A percentile compares a stretch with the other conserved stretches of the same genome.
Conservation (phyloP, 2,888 invertebrate species). For the Conchocele bisecta region DNA sequence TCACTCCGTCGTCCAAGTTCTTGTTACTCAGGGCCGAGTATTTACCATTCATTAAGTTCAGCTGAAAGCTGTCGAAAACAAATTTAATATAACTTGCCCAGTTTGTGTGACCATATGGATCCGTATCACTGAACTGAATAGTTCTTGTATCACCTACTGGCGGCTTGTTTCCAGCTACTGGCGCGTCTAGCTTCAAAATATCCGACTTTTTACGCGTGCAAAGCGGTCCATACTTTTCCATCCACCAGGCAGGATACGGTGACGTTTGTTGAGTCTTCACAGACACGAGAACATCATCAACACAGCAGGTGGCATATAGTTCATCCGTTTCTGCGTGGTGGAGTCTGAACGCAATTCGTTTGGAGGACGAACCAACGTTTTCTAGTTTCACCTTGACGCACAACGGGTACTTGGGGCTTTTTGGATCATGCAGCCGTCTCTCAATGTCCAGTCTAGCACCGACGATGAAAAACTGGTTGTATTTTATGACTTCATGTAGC, state of each 20-base stretch:
- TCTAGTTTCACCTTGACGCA: conserved; percentile 23
- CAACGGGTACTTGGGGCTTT: conserved; percentile 39
- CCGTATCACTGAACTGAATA: conserved; percentile 16
- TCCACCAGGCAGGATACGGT: conserved; percentile 49
- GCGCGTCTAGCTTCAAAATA: not conserved
- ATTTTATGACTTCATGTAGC: conserved; percentile 12
- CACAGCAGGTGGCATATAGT: conserved; percentile 22
- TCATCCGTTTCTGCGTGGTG: conserved; percentile 3
- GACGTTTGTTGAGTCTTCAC: conserved; percentile 20
- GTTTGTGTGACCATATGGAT: conserved; percentile 30
- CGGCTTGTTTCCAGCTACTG: not conserved
- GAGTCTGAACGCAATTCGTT: conserved; percentile 19
- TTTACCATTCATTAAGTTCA: too few species aligned
- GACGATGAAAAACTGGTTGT: conserved; percentile 27
- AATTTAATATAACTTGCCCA: conserved; percentile 34
- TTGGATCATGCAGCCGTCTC: conserved; percentile 15
- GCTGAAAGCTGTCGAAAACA: conserved; percentile 26
- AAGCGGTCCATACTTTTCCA: conserved; percentile 21
- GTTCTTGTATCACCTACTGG: not conserved
- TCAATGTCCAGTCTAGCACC: conserved; percentile 27
- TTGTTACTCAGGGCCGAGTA: too few species aligned
- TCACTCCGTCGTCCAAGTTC: too few species aligned
- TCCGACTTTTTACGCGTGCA: not conserved
- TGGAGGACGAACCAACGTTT: conserved; percentile 36
- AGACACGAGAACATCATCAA: conserved; percentile 41